phyloP scores from a whole-genome alignment of 2,888 invertebrate species.

The Coremacera marginata region DNA sequence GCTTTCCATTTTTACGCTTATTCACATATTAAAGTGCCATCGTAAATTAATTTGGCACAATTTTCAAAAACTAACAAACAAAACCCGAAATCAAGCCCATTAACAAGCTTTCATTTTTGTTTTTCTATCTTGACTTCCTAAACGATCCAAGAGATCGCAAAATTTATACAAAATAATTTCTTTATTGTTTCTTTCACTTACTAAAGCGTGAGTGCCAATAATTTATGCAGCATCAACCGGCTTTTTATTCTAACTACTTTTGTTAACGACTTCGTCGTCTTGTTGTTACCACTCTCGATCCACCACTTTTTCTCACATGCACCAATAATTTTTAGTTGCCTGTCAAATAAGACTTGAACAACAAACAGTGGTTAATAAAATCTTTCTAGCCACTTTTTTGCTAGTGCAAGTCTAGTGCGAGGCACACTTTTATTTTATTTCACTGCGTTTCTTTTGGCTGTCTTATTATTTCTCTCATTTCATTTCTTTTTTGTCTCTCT shows the following conservation, averaged over 20 bases:
- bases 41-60: no score
- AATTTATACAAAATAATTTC: background rate
- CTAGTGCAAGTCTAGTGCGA: conserved; percentile 20
- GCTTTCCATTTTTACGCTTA: no score
- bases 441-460: background rate
- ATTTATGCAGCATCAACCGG: background rate
- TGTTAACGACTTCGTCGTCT: background rate
- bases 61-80: no score
- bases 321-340: conserved; percentile 19
- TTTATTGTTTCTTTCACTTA: background rate
- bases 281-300: background rate
- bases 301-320: conserved; percentile 2
- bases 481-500: background rate
- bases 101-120: no score
- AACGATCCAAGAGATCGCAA: no score
- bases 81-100: no score
- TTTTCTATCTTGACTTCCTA: no score
- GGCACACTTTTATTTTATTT: conserved; percentile 31
- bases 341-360: background rate
- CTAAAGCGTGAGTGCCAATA: background rate
- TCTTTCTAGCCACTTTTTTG: background rate
- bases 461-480: background rate
- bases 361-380: conserved; percentile 6
- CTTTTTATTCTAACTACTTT: background rate
- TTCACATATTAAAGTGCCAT: no score